phyloP scores from a whole-genome alignment of 2,888 invertebrate species.

The Dilophus febrilis region DNA sequence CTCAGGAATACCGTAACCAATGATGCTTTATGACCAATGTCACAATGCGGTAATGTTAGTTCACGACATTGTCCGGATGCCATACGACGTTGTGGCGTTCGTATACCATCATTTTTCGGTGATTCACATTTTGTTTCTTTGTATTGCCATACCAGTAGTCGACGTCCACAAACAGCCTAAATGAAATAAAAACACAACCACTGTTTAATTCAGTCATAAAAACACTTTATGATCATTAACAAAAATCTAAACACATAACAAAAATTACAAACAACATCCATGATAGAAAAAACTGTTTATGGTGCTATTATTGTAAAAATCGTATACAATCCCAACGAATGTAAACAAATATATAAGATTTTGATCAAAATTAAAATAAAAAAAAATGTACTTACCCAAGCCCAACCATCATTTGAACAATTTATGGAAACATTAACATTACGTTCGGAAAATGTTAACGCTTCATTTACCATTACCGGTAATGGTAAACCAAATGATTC shows the following conservation, averaged over 20 bases:
- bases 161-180: constrained; percentile 72
- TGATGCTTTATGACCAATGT: constrained; percentile 77
- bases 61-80: constrained; percentile 56
- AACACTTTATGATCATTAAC: no score
- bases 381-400: constrained; percentile 28
- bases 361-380: neutral
- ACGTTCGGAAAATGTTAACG: constrained; percentile 60
- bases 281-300: no score
- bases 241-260: no score
- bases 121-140: constrained; percentile 27
- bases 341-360: neutral
- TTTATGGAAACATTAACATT: constrained; percentile 32
- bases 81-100: constrained; percentile 31
- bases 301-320: no score
- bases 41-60: constrained; percentile 76
- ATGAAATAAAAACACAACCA: no score
- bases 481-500: constrained; percentile 67
- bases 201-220: no score
- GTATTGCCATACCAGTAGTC: constrained; percentile 73
- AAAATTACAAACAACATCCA: no score
- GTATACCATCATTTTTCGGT: constrained; percentile 15
- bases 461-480: constrained; percentile 79
- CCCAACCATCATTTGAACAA: constrained; percentile 35
- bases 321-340: constrained; percentile 1
- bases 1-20: constrained; percentile 55